Evolutionary conservation across 2,113 vertebrate species (phyloP).

Genomic region (Scophthalmus maximus): DNA sequence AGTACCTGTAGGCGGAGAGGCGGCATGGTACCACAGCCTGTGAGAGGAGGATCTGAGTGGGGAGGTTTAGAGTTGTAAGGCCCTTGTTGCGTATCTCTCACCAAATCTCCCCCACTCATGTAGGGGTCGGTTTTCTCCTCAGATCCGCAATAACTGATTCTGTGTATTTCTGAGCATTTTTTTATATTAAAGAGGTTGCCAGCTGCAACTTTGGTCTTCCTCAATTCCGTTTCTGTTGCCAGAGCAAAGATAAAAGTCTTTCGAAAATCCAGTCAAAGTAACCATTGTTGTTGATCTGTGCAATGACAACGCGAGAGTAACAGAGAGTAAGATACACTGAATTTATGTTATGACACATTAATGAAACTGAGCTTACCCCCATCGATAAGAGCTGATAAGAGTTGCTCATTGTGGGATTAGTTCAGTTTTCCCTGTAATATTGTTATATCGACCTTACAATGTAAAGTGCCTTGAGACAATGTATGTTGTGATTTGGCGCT

Average conservation of each 20-base stretch:
- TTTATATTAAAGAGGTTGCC: slow-evolving; percentile 2
- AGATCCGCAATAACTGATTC: background rate
- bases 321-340: background rate
- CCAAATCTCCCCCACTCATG: no score
- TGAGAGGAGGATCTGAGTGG: background rate
- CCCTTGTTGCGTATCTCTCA: no score
- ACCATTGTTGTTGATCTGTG: background rate
- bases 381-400: slow-evolving; percentile 6
- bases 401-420: no score
- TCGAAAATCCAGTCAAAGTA: slow-evolving; percentile 1
- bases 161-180: background rate
- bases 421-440: no score
- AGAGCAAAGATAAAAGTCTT: background rate
- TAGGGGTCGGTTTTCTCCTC: no score
- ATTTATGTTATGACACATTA: slow-evolving; percentile 13
- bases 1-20: slow-evolving; percentile 40
- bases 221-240: slow-evolving; percentile 22
- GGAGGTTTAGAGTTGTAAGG: no score
- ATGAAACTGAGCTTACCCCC: background rate
- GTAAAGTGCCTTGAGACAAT: no score
- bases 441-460: no score
- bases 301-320: background rate
- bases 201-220: slow-evolving; percentile 13
- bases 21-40: background rate
- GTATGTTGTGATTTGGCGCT: no score